Base-by-base conservation (phyloP, 2,113 vertebrate genomes). In the Chloroceryle aenea region DNA sequence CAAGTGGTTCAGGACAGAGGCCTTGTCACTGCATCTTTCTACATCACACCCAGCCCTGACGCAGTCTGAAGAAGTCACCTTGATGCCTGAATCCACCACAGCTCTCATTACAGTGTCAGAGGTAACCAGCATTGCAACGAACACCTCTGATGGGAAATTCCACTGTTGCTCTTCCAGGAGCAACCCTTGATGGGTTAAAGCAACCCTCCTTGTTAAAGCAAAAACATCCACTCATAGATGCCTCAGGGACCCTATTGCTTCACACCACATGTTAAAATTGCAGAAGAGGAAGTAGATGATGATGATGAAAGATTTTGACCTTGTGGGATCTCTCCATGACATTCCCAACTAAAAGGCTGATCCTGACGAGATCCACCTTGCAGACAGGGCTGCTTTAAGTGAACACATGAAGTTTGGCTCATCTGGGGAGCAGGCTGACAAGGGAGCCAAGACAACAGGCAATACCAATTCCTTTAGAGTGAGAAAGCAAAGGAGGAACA, bases 71-170 rank as follows among this genome's bases (percentile, higher is more conserved):
- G 87, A 81, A 47, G 67, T 36, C 81, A 63, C 53, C 40, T 38
- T 43, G 56, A 72, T 84, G 62, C 36, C 40, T 53, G 42, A 71
- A 84, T 81, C 61, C 42, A 71, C n/a, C 68, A 71, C 68, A 64
- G 64, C 34, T 83, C 82, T 80, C 48, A 38, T 34, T 50, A 73
- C 32, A 34, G 63, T 79, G 71, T 88, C 67, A 83, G 69, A 93
- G 74, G 47, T 56, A 58, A 58, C 25, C 64, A 36, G 50, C 13
- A 74, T 38, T 74, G 80, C 83, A 71, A 43, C 59, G 74, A 80
- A 81, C 83, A 94, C 47, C 80, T 93, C 71, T 59, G 68, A 83
- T 63, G 76, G 85, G 92, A 93, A 95, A 94, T 93, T 92, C 76
- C 80, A 89, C 62, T 75, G 52, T 87, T 93, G 83, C 43, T 89